Percentiles rank a stretch among this genome's conserved stretches.
Evolutionary conservation across 2,797 vertebrate species (phyloP).

Genomic region (Gadopsis bispinosus): DNA sequence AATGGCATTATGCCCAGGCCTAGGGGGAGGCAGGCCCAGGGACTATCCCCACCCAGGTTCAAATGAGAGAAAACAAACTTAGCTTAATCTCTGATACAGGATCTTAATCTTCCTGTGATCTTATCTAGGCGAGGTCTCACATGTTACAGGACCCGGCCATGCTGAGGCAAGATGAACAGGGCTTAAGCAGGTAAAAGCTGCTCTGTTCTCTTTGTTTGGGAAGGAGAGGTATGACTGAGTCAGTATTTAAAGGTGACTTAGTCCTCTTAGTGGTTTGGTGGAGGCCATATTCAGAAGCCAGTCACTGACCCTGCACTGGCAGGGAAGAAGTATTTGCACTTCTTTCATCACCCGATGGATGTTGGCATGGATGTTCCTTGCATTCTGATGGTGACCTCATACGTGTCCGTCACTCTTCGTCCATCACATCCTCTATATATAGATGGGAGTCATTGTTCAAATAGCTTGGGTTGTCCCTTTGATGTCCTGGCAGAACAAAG

Average conservation of each 20-base stretch:
- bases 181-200: conserved; percentile 71
- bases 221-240: conserved; percentile 42
- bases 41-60: conserved; percentile 82
- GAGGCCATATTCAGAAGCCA: conserved; percentile 60
- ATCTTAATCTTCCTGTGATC: conserved; percentile 82
- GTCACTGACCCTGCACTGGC: conserved; percentile 65
- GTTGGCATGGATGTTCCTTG: conserved; percentile 61
- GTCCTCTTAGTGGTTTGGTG: conserved; percentile 52
- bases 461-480: conserved; percentile 80
- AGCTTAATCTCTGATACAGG: conserved; percentile 81
- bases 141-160: conserved; percentile 58
- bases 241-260: conserved; percentile 66
- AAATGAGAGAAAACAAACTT: conserved; percentile 81
- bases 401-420: conserved; percentile 76
- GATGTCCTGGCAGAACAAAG: conserved; percentile 85
- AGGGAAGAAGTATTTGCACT: conserved; percentile 72
- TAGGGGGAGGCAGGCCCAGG: conserved; percentile 70
- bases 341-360: conserved; percentile 81
- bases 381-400: conserved; percentile 82
- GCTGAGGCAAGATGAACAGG: conserved; percentile 47
- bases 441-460: conserved; percentile 79
- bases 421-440: conserved; percentile 85
- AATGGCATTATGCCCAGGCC: conserved; percentile 87
- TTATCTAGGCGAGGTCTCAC: conserved; percentile 63
- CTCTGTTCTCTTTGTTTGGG: conserved; percentile 54